Base-by-base conservation (phyloP, 2,888 invertebrate species). In the Phaonia tiefii region DNA sequence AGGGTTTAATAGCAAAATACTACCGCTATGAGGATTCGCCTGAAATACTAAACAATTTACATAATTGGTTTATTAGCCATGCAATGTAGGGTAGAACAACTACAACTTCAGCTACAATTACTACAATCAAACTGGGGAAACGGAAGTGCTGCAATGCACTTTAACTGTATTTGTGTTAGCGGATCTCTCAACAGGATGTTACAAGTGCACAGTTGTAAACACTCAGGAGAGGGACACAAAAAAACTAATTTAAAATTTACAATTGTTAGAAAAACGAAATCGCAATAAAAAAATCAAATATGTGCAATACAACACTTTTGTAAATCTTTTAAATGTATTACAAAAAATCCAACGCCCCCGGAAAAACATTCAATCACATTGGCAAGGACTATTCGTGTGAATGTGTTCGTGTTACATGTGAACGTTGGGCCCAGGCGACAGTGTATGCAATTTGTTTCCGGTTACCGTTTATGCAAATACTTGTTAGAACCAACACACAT, bases 381-480 rank as follows among this genome's bases (percentile, higher is more conserved):
- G 10, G 60, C 11, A 58, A n/a, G 4, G 15, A 17, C 2, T 31
- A 5, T 54, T 10, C 8, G 31, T 31, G 31, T 31, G 17, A 20
- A 20, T 31, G 31, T 31, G 31, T 31, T 3, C 8, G 31, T 31
- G 31, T 31, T 31, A 31, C 31, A 31, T 31, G 8, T 31, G 31
- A 31, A 31, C 8, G 31, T 31, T 31, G 31, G 15, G 25, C 13
- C 7, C 78, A 75, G 78, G 81, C 81, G 81, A 81, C 87, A 88
- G 86, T 87, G 87, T 87, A 86, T 88, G 88, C 89, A 88, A 89
- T 88, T 88, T 87, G 88, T 89, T 88, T 88, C 88, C 89, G 88
- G 86, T 56, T 88, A 88, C 89, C 88, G 89, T 89, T 87, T 79
- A 81, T 78, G 78, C 81, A 81, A 81, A 81, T 81, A 75, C 75